Percentiles rank a stretch among this genome's conserved stretches.
phyloP scores from a whole-genome alignment of 2,113 vertebrate genomes.

The Platysternon megacephalum region DNA sequence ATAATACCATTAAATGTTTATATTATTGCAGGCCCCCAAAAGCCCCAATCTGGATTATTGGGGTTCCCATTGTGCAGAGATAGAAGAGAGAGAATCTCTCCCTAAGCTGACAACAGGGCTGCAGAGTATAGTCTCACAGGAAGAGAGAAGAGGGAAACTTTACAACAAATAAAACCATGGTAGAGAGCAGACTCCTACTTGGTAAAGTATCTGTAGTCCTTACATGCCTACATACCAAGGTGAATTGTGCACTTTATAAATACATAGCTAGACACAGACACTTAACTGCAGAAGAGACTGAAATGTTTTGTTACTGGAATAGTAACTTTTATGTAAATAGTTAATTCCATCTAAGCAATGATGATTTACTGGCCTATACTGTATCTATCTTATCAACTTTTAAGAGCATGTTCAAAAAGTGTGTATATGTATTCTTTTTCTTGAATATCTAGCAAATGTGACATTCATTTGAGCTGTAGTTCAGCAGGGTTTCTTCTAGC shows the following conservation, averaged over 20 bases:
- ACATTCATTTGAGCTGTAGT: background rate
- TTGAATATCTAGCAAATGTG: background rate
- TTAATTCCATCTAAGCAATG: background rate
- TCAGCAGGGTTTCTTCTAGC: background rate
- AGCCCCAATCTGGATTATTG: background rate
- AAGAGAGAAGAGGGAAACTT: background rate
- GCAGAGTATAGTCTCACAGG: background rate
- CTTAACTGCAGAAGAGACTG: background rate
- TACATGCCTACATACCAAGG: background rate
- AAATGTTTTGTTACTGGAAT: background rate
- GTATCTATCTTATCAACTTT: background rate
- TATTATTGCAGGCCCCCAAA: background rate
- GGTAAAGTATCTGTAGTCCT: rapidly evolving
- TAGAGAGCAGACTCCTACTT: background rate
- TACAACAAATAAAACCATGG: background rate
- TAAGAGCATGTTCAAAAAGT: background rate
- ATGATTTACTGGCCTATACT: background rate
- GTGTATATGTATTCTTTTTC: background rate
- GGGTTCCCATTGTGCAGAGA: background rate
- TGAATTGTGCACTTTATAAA: background rate
- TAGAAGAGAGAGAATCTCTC: background rate
- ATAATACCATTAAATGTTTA: background rate
- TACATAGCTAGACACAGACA: background rate
- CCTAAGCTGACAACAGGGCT: background rate
- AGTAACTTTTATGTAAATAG: background rate